phyloP scores from a whole-genome alignment of 2,888 invertebrate genomes.

The Ditula angustiorana region DNA sequence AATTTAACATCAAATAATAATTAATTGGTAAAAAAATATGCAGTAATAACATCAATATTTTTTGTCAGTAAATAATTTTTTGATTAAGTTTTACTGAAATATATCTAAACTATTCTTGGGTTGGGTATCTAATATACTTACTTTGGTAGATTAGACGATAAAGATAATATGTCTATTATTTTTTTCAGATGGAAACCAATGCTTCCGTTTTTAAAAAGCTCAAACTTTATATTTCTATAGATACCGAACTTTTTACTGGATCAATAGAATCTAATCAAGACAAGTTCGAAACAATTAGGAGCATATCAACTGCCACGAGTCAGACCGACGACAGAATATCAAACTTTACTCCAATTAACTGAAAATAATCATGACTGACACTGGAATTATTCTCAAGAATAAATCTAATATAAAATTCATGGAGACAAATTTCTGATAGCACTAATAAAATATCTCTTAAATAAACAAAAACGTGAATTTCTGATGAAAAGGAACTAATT shows the following conservation, averaged over 20 bases:
- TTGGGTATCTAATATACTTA: too few relatives aligned
- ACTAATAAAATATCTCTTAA: not conserved
- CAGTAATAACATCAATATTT: too few relatives aligned
- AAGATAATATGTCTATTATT: too few relatives aligned
- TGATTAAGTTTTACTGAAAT: too few relatives aligned
- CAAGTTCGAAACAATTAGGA: conserved; percentile 23
- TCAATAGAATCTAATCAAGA: conserved; percentile 20
- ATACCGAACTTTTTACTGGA: not conserved
- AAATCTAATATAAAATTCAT: not conserved
- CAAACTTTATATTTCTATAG: not conserved
- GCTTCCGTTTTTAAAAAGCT: not conserved
- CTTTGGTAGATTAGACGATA: too few relatives aligned
- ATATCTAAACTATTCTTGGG: too few relatives aligned
- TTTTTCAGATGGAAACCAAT: too few relatives aligned
- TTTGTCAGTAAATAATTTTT: too few relatives aligned
- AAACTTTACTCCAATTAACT: conserved; percentile 14
- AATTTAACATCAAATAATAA: not conserved
- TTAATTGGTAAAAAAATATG: too few relatives aligned
- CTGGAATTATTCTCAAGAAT: conserved; percentile 11
- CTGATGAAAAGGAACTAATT: not conserved
- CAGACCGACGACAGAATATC: not conserved
- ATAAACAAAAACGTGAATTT: not conserved
- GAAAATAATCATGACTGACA: conserved; percentile 18
- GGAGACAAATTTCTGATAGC: not conserved
- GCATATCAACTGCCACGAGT: not conserved